These are phyloP conservation scores for Dromiciops gliroides DNA, from an alignment of 2,113 vertebrate species.

Conservation along the genomic window DNA sequence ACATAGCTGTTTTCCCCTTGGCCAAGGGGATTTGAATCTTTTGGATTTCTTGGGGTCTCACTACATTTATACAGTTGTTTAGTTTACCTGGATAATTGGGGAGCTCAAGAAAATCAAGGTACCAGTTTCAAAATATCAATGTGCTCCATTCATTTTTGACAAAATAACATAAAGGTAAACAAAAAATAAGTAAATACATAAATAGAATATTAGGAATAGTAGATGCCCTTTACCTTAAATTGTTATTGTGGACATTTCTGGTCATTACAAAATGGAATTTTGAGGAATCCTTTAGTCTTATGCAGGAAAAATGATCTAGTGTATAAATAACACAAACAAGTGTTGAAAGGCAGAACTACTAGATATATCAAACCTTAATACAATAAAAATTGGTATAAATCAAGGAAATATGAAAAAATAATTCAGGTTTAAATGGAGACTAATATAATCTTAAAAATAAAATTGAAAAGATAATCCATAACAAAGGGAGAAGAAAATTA, in stretches of 20 bases:
- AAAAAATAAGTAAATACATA: background rate
- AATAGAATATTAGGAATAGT: background rate
- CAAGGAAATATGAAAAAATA: too few relatives aligned
- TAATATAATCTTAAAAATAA: background rate
- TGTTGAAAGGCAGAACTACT: background rate
- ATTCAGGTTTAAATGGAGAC: background rate
- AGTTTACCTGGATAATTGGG: too few relatives aligned
- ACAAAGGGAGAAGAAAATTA: background rate
- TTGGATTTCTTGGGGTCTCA: too few relatives aligned
- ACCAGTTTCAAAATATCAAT: too few relatives aligned
- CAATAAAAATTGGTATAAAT: background rate
- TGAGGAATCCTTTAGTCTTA: background rate
- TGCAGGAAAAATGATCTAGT: too few relatives aligned
- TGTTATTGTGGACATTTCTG: background rate
- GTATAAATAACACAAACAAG: background rate
- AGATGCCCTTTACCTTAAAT: background rate
- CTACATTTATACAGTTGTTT: too few relatives aligned
- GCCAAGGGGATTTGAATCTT: too few relatives aligned
- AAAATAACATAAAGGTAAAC: background rate
- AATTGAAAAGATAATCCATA: background rate
- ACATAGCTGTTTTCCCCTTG: too few relatives aligned
- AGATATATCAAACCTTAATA: background rate
- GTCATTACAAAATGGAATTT: background rate
- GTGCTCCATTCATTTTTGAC: background rate
- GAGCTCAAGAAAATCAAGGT: too few relatives aligned